Percentiles rank a stretch among this genome's conserved stretches.
Conservation (phyloP, 2,888 invertebrate species). For the Penaeus monodon region DNA sequence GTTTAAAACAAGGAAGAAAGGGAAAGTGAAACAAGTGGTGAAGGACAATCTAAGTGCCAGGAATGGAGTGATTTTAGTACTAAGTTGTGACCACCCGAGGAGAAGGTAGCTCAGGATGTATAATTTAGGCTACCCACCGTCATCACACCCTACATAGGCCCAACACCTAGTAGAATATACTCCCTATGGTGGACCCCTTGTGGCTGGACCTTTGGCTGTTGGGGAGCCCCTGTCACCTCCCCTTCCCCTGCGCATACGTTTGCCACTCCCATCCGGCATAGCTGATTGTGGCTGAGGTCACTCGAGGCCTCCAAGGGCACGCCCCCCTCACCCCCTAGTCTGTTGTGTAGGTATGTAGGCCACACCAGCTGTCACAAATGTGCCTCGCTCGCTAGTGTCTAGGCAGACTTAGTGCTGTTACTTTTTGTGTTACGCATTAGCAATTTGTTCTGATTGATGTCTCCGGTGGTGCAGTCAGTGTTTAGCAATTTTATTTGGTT, state of each 20-base stretch:
- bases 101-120: slow-evolving; percentile 18
- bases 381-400: slow-evolving; percentile 44
- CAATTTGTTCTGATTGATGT: slow-evolving; percentile 32
- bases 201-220: slow-evolving; percentile 39
- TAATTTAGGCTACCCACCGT: slow-evolving; percentile 36
- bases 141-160: slow-evolving; percentile 40
- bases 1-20: slow-evolving; percentile 22
- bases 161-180: slow-evolving; percentile 37
- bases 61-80: slow-evolving; percentile 29
- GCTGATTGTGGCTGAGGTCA: slow-evolving; percentile 30
- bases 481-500: slow-evolving; percentile 25
- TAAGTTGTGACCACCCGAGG: slow-evolving; percentile 17
- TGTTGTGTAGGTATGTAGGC: slow-evolving; percentile 60
- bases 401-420: slow-evolving; percentile 38
- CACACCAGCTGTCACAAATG: slow-evolving; percentile 50
- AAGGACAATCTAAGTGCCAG: slow-evolving; percentile 25
- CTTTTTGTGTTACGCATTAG: slow-evolving; percentile 47
- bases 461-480: slow-evolving; percentile 32
- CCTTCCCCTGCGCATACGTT: slow-evolving; percentile 35
- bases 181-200: slow-evolving; percentile 41
- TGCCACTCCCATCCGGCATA: slow-evolving; percentile 44
- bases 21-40: slow-evolving; percentile 8
- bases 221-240: slow-evolving; percentile 23
- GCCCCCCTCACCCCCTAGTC: slow-evolving; percentile 56
- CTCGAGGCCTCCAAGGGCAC: slow-evolving; percentile 11